Evolutionary conservation across 2,888 invertebrate species (phyloP).

Genomic region (Helobdella robusta): DNA sequence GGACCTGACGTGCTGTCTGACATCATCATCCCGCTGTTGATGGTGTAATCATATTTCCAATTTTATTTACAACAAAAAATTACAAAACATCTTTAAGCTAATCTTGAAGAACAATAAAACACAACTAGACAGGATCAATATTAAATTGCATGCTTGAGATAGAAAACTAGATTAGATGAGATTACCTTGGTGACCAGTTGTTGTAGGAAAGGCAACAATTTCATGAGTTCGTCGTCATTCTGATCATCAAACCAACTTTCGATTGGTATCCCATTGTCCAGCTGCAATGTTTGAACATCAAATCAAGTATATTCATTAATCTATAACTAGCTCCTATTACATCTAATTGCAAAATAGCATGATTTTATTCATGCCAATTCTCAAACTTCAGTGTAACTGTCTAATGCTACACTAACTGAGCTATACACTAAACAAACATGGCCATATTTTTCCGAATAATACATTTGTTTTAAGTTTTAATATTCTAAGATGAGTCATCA

Average conservation of each 20-base stretch:
- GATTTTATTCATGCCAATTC: too few relatives aligned
- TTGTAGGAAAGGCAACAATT: slow-evolving; percentile 81
- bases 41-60: background rate
- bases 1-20: slow-evolving; percentile 79
- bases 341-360: too few relatives aligned
- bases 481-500: too few relatives aligned
- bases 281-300: too few relatives aligned
- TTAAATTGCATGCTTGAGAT: slow-evolving; percentile 3
- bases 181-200: slow-evolving; percentile 38
- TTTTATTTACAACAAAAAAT: background rate
- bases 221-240: slow-evolving; percentile 76
- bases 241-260: slow-evolving; percentile 92
- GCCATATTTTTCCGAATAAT: too few relatives aligned
- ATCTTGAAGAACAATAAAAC: slow-evolving; percentile 6
- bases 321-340: too few relatives aligned
- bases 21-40: slow-evolving; percentile 68
- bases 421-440: too few relatives aligned
- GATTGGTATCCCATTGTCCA: slow-evolving; percentile 70
- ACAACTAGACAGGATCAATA: background rate
- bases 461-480: too few relatives aligned
- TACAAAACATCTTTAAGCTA: background rate
- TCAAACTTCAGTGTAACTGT: too few relatives aligned
- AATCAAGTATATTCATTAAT: too few relatives aligned
- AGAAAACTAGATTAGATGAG: too few relatives aligned
- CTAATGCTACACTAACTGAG: too few relatives aligned